Evolutionary conservation across 2,888 invertebrate species (phyloP), one percentile per base, ranked within the genome.

Genomic region (Coecobrya sp.): DNA sequence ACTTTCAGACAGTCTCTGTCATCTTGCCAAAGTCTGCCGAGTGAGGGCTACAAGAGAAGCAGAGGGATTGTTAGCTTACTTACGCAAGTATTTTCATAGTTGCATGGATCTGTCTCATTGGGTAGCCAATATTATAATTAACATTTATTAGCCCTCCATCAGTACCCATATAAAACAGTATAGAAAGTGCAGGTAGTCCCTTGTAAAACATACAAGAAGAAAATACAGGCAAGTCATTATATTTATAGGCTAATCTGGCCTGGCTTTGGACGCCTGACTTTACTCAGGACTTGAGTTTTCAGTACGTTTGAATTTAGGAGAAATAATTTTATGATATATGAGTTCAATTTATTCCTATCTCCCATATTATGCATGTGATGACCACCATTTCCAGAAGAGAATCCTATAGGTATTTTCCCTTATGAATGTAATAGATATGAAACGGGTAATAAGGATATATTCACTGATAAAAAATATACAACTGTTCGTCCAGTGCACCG

Each of bases 1-100:
- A 5, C 30, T 25, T 19, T 49, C 65, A 73, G 59, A 55, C 59
- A 65, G 81, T 79, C 81, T 79, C 87, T 88, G 88, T 88, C 88
- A 81, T 65, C 45, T 81, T 88, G 88, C 65, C 88, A 87, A 87
- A 87, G 87, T 42, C 73, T 65, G 10, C 5, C 45, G 36, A 76
- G 79, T 30, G 45, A 59, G 30, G 30, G 79, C 7, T 55, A n/a
- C n/a, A 76, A 52, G 25, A 68, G 16, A 27, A 68, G 68, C 11
- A 27, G 30, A 13, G 68, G 30, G 30, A 30, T 68, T 68, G 30
- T 68, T 19, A 19, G 55, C n/a, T 65, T 4, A 13, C 45, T 11
- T 49, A 27, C 30, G 3, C 25, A 55, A 27, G 65, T 22, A 13
- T 62, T 86, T 65, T 65, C 52, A 81, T 45, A 45, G 79, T 65